These are phyloP conservation scores for Tylochromis polylepis DNA, from an alignment of 2,113 vertebrate genomes.

Conservation along the genomic window DNA sequence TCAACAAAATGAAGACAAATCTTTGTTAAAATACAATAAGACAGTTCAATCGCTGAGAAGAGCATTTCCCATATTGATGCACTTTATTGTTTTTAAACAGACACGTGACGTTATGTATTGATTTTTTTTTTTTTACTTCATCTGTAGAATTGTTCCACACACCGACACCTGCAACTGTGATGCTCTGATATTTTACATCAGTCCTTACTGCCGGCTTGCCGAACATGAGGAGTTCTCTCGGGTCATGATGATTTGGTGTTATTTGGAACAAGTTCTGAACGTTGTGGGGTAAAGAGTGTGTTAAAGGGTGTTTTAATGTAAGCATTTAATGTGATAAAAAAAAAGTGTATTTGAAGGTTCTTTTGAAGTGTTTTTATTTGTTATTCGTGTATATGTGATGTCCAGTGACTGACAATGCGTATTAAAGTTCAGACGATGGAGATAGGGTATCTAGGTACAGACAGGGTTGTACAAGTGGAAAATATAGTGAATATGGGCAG, in stretches of 20 bases:
- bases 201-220: background rate
- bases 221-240: background rate
- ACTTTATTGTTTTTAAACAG: background rate
- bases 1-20: too few species aligned
- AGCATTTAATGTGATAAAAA: background rate
- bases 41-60: background rate
- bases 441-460: background rate
- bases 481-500: background rate
- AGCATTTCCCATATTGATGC: background rate
- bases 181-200: background rate
- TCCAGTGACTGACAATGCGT: background rate
- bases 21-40: background rate
- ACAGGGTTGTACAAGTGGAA: background rate
- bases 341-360: background rate
- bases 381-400: background rate
- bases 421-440: background rate
- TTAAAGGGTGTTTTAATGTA: background rate
- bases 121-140: background rate
- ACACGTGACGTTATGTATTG: background rate
- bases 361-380: background rate
- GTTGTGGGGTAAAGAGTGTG: background rate
- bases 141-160: background rate
- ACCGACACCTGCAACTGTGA: background rate
- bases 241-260: background rate
- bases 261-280: background rate